Percentiles rank a stretch among this genome's conserved stretches.
These are phyloP conservation scores for Poliocrania exsul DNA, from an alignment of 2,797 vertebrate genomes.

Conservation along the genomic window DNA sequence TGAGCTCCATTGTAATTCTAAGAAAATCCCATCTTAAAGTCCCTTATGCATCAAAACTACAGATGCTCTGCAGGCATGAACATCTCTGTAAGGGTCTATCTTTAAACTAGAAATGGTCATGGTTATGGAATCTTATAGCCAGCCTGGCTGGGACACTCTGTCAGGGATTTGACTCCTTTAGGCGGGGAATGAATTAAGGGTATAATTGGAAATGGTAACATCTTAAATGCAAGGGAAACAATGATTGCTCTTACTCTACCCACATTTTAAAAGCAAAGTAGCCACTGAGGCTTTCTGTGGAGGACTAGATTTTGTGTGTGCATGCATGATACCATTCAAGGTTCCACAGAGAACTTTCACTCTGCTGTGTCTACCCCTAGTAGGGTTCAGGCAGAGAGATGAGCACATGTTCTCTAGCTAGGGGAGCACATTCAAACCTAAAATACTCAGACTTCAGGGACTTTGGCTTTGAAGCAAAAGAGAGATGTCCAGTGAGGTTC, in stretches of 20 bases:
- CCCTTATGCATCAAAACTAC: neutral
- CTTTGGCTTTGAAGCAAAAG: neutral
- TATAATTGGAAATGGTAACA: neutral
- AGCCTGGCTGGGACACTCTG: neutral
- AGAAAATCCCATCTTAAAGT: neutral
- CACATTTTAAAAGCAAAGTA: neutral
- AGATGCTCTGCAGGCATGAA: neutral
- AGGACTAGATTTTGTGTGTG: neutral
- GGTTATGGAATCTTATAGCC: neutral
- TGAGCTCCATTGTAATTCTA: neutral
- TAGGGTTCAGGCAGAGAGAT: neutral
- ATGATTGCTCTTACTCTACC: neutral
- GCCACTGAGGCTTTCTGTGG: neutral
- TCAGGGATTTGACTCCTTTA: neutral
- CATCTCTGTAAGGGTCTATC: neutral
- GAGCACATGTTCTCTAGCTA: neutral
- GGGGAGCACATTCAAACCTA: neutral
- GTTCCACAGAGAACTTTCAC: neutral
- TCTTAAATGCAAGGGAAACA: neutral
- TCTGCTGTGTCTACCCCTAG: neutral
- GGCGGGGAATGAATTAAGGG: neutral
- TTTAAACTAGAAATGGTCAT: neutral
- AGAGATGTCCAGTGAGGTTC: neutral
- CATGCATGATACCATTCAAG: accelerated
- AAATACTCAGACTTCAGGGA: neutral